Evolutionary conservation across 35 echinoderm and acorn worm genomes (phyloP), one percentile per base, ranked within the genome.

Genomic region (Strongylocentrotus purpuratus): DNA sequence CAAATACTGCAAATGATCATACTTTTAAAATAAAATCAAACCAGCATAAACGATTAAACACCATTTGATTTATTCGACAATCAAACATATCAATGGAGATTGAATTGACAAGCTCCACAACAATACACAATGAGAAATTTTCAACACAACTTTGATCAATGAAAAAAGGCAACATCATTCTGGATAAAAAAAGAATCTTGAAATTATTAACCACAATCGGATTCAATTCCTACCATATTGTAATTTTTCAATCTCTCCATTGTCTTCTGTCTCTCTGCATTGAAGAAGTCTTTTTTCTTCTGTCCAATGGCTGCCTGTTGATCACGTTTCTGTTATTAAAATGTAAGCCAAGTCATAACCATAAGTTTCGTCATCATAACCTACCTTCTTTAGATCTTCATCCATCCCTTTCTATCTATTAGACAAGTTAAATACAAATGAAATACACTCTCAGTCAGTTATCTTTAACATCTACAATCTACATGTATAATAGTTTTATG

Each of bases 191-290:
- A 28, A 94, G 18, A 31, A 88, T 4, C 7, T 55, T 41, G 33
- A 33, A 91, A 59, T 59, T 1, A 9, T 15, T 0, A 9, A 58
- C 0, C 50, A 58, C 15, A 15, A 58, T 15, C 50, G 15, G 50
- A 25, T 33, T 5, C n/a, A 4, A 71, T 86, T 48, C 87, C 94
- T 91, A 97, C 96, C 96, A 97, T 46, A 90, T 97, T 97, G 46
- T 95, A 95, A 58, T 92, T 94, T 33, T 95, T 94, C 22, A 97
- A 48, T 85, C 96, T 94, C 17, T 97, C 92, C 46, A 97, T 5
- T 31, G 96, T 97, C 90, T 97, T 97, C 95, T 95, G 94, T 41
- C 96, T 85, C 65, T 97, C 95, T 20, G 92, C 9, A 61, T 95
- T 85, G 60, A 95, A 85, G 86, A 94, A 97, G 31, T 95, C 95